Conservation (phyloP, 2,888 invertebrate genomes). For the Himalopsyche anomala region DNA sequence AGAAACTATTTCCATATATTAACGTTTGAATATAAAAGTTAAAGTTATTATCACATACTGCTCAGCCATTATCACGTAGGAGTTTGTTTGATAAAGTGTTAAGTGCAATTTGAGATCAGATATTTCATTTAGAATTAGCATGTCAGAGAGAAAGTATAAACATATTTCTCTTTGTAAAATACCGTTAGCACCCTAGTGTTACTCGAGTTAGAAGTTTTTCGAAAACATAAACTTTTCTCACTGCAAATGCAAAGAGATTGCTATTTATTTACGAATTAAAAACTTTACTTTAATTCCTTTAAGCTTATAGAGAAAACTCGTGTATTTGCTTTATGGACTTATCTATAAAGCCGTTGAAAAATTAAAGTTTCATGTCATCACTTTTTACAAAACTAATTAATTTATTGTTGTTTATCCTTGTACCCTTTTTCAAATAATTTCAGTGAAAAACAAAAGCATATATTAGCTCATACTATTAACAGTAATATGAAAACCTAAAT, state of each 20-base stretch:
- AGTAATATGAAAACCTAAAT: too few species aligned
- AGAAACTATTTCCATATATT: too few species aligned
- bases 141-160: slow-evolving; percentile 9
- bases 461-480: too few species aligned
- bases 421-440: background rate
- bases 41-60: too few species aligned
- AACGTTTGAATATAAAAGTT: too few species aligned
- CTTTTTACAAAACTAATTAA: background rate
- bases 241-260: slow-evolving; percentile 55
- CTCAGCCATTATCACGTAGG: background rate
- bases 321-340: background rate
- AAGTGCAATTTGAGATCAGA: background rate
- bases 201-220: slow-evolving; percentile 39
- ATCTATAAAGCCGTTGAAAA: background rate
- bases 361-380: background rate
- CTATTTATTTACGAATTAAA: slow-evolving; percentile 59
- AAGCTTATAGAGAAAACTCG: background rate
- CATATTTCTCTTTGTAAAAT: background rate
- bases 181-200: background rate
- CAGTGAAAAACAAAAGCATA: too few species aligned
- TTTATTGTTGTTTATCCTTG: background rate
- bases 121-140: background rate
- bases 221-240: slow-evolving; percentile 54
- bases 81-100: background rate
- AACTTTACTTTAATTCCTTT: slow-evolving; percentile 39